A percentile compares a stretch with the other conserved stretches of the same genome.
phyloP scores from a whole-genome alignment of 2,797 vertebrate genomes.

The Poecile montanus region DNA sequence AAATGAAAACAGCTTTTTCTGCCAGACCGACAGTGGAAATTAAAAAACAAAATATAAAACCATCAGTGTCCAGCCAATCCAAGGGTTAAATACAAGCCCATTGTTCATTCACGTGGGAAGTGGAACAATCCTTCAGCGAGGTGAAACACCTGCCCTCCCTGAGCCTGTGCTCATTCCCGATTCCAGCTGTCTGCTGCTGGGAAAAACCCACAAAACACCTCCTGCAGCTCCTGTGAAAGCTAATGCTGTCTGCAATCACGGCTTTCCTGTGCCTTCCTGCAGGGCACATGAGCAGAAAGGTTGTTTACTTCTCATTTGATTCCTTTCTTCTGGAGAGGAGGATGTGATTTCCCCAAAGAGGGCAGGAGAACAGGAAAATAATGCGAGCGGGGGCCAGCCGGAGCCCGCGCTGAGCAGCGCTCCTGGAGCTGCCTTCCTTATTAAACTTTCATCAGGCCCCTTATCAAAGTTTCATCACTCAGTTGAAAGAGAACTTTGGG shows the following conservation, averaged over 20 bases:
- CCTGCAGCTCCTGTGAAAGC: neutral
- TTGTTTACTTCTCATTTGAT: neutral
- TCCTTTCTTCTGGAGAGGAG: neutral
- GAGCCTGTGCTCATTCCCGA: neutral
- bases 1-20: neutral
- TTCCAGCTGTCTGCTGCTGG: neutral
- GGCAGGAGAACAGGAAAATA: neutral
- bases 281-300: neutral
- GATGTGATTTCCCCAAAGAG: neutral
- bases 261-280: neutral
- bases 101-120: neutral
- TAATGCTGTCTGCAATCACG: neutral
- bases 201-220: neutral
- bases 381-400: neutral
- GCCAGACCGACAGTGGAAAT: neutral
- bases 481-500: neutral
- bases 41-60: neutral
- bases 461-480: constrained; percentile 37
- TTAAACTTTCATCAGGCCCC: constrained; percentile 17
- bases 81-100: too few species aligned
- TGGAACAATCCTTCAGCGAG: neutral
- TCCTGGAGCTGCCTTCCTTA: neutral
- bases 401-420: neutral
- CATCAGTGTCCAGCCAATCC: neutral
- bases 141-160: neutral